A percentile compares a stretch with the other conserved stretches of the same genome.
phyloP scores from a whole-genome alignment of 2,113 vertebrate genomes.

The Varanus komodoensis region DNA sequence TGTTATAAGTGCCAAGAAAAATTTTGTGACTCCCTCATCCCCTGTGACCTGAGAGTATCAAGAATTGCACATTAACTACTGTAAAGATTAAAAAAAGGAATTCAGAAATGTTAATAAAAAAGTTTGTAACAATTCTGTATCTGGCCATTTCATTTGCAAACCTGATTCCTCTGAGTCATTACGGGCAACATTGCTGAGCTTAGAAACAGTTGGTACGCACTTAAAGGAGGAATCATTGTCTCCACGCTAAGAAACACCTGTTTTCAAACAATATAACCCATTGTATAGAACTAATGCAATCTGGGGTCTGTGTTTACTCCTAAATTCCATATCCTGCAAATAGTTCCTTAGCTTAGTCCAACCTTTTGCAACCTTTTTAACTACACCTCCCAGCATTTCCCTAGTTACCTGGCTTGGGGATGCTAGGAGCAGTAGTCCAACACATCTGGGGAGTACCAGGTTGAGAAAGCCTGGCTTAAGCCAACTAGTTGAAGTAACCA shows the following conservation, averaged over 20 bases:
- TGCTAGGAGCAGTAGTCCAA: background rate
- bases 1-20: slow-evolving; percentile 91
- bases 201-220: background rate
- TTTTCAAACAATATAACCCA: background rate
- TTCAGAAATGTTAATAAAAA: slow-evolving; percentile 84
- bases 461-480: background rate
- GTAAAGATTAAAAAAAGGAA: slow-evolving; percentile 80
- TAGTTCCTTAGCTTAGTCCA: background rate
- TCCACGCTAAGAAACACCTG: background rate
- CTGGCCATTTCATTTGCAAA: background rate
- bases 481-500: too few relatives aligned
- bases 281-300: background rate
- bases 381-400: background rate
- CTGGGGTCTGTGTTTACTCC: background rate
- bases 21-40: slow-evolving; percentile 79
- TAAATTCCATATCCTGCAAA: background rate
- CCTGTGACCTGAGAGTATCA: slow-evolving; percentile 84
- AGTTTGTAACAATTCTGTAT: slow-evolving; percentile 85
- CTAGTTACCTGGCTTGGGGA: background rate
- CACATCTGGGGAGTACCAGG: background rate
- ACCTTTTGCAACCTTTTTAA: background rate
- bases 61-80: slow-evolving; percentile 94
- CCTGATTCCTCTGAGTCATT: background rate
- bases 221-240: background rate
- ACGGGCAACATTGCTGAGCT: background rate